These are phyloP conservation scores for Hyles lineata DNA, from an alignment of 2,888 invertebrate genomes.

Conservation along the genomic window DNA sequence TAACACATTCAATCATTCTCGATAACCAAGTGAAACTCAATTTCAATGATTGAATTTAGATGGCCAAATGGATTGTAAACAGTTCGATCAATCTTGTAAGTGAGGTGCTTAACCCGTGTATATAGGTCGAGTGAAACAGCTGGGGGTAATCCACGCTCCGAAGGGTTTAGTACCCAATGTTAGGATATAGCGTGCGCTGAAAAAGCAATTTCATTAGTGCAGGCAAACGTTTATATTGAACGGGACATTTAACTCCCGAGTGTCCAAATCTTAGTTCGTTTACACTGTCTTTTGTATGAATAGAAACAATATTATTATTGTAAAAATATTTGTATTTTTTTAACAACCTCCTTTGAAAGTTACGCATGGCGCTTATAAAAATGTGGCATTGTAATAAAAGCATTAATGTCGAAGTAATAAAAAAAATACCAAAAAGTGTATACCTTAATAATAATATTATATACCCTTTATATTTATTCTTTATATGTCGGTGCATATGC, in stretches of 20 bases:
- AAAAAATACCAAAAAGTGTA: too few relatives aligned
- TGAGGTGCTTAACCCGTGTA: slow-evolving; percentile 15
- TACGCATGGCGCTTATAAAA: too few relatives aligned
- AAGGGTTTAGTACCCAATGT: slow-evolving; percentile 14
- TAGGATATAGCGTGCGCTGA: slow-evolving; percentile 6
- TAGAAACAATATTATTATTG: background rate
- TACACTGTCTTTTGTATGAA: background rate
- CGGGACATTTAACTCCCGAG: background rate
- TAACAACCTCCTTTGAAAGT: too few relatives aligned
- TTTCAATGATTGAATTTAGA: slow-evolving; percentile 3
- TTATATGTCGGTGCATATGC: too few relatives aligned
- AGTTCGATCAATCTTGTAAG: background rate
- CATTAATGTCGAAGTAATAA: too few relatives aligned
- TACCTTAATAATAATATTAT: too few relatives aligned
- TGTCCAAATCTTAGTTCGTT: background rate
- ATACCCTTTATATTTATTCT: too few relatives aligned
- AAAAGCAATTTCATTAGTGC: slow-evolving; percentile 16
- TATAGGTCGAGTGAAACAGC: slow-evolving; percentile 22
- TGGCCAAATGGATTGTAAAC: slow-evolving; percentile 9
- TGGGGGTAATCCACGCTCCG: slow-evolving; percentile 4
- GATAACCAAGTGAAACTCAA: slow-evolving; percentile 9
- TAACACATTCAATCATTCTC: background rate
- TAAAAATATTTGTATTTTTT: background rate
- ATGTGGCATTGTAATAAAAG: too few relatives aligned
- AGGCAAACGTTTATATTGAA: background rate